Base-by-base conservation (phyloP, 1,140 invertebrate species). In the Colletes latitarsis region DNA sequence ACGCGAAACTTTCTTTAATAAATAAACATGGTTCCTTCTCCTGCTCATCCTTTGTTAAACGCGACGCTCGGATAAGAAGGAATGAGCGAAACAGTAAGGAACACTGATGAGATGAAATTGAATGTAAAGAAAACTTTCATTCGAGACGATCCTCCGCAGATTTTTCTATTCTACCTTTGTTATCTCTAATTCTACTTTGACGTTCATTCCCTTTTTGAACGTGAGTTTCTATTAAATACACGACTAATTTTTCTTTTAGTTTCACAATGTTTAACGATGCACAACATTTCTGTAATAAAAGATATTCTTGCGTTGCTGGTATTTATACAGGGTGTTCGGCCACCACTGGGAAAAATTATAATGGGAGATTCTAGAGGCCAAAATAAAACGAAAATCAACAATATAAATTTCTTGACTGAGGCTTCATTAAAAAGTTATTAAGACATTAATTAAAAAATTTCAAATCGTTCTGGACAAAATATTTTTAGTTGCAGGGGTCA, bases 1-100 rank as follows among this genome's bases (percentile, higher is more conserved):
- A 80, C 72, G 71, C 21, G 63, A 68, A 75, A 75, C 62, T 80
- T 80, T 68, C n/a, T 64, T 75, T 75, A 60, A 68, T 74, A 80
- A 80, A 75, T 80, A 80, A 79, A 79, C 60, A 79, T 79, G 73
- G 72, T 66, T 71, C 68, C 46, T 58, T 30, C 6, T 39, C 2
- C 30, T 14, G 3, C 30, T 15, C n/a, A 10, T 15, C 30, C 14
- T 9, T 64, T 15, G 49, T 55, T 79, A 73, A 73, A 73, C 43
- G 63, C 49, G 30, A 46, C 15, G 30, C 21, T 8, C 10, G 15
- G 58, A 72, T n/a, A 52, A 62, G 30, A 1, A 41, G 49, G 10
- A 19, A 30, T 3, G 6, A 21, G 1, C 39, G 14, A 10, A 21
- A 14, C n/a, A n/a, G 6, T 21, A 15, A 9, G 17, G 52, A 19